Evolutionary conservation across 2,888 invertebrate species (phyloP), one percentile per base, ranked within the genome.

Genomic region (Synergus itoensis): DNA sequence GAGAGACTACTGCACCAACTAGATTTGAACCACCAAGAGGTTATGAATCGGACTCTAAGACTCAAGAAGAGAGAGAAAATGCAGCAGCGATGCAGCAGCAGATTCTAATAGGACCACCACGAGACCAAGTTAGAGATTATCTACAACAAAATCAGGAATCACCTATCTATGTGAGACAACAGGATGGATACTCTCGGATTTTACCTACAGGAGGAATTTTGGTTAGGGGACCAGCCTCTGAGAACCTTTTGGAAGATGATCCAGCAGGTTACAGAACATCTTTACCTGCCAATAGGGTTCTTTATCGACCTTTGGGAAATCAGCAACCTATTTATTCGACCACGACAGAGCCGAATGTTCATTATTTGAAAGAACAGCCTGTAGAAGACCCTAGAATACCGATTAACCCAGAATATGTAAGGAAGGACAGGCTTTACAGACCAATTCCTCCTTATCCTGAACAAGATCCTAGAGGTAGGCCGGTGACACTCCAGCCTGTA

Each of bases 301-400:
- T 91, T 0, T 84, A 88, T 53, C 86, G 90, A 4, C 87, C 89
- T 12, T 79, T 89, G 1, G 80, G 87, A 0, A 84, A 81, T 41
- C 90, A 89, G 4, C 89, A 87, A 48, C 86, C 88, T 0, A 63
- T 89, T 1, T 91, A 90, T 18, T 82, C 90, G 0, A 85, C 88
- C 0, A 87, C 89, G 0, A 89, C 90, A 1, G 89, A 90, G 7
- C 83, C 88, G 0, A 92, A 91, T 12, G 86, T 90, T 60, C 91
- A 91, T 64, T 92, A 91, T 45, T 77, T 90, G 4, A 88, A 91
- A 0, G 92, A 92, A 77, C 84, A 83, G 11, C 89, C 91, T 14
- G 82, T 85, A 0, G 82, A 84, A 0, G 90, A 89, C 57, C 85
- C 88, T 3, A 82, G 90, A 41, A 78, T 88, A 12, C 82, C 88